Evolutionary conservation across 2,113 vertebrate genomes (phyloP).

Genomic region (Sphyrna mokarran): DNA sequence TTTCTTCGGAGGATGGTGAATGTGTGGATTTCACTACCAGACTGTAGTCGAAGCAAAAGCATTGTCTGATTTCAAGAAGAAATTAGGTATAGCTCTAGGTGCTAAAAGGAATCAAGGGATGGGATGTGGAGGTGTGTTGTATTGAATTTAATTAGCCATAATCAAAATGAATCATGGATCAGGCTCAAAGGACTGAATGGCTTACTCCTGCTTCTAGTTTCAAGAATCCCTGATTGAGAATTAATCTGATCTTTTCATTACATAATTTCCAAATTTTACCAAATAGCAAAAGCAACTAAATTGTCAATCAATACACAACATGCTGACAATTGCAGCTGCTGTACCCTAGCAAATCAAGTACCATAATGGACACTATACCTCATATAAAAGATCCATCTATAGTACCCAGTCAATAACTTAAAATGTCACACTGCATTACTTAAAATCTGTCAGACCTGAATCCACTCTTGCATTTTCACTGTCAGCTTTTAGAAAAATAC

Average conservation of each 20-base stretch:
- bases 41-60: no score
- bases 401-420: conserved; percentile 11
- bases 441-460: not conserved
- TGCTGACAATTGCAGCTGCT: not conserved
- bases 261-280: not conserved
- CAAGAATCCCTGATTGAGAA: not conserved
- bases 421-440: conserved; percentile 17
- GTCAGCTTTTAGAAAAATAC: not conserved
- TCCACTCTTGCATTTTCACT: not conserved
- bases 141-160: no score
- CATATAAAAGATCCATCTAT: not conserved
- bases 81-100: no score
- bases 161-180: no score
- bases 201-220: no score
- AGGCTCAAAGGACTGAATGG: no score
- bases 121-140: no score
- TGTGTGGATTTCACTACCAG: no score
- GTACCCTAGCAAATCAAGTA: not conserved
- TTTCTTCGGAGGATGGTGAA: no score
- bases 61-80: no score
- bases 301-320: not conserved
- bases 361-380: not conserved
- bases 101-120: no score
- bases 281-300: not conserved
- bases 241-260: not conserved